Base-by-base conservation (phyloP, 2,888 invertebrate genomes). In the Prosopocoilus inquinatus region DNA sequence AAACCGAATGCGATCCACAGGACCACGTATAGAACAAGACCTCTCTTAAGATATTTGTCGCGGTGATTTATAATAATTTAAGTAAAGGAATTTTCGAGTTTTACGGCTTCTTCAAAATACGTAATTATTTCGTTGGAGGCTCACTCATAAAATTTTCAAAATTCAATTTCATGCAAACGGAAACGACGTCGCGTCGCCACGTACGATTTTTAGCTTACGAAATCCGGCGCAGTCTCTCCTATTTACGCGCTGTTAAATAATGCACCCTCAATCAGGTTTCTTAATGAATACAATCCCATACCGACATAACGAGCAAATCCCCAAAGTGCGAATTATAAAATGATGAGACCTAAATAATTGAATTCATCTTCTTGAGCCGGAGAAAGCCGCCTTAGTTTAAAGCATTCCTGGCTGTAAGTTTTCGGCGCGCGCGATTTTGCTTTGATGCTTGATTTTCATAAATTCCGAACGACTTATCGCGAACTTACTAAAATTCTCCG, bases 401-500 rank as follows among this genome's bases (percentile, higher is more conserved):
- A 11, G 41, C 41, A 41, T 41, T 41, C 41, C 41, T 9, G 3
- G 15, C 9, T 41, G 15, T 13, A 41, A 16, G 13, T 41, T 41
- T 41, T 41, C 15, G 41, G 41, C 35, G 55, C 50, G 52, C 55
- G 12, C 55, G 55, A 59, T 56, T 56, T 46, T 54, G 55, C 60
- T 60, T 60, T 60, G 60, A 60, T 55, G 60, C 54, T 46, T 50
- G 58, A 61, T 56, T 61, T 61, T 59, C 58, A 54, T 59, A 59
- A 61, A 54, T 59, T 56, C 58, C 55, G 47, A 12, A 33, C 44
- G 48, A 56, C 60, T 60, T 60, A 60, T 60, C 60, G 53, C 48
- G 41, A 60, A 58, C 58, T 60, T 58, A 53, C 57, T 54, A 58
- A 60, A 60, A 58, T 60, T 58, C 57, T 57, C 49, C 46, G 53